Conservation (phyloP, 2,888 invertebrate genomes). For the Spisula subtruncata region DNA sequence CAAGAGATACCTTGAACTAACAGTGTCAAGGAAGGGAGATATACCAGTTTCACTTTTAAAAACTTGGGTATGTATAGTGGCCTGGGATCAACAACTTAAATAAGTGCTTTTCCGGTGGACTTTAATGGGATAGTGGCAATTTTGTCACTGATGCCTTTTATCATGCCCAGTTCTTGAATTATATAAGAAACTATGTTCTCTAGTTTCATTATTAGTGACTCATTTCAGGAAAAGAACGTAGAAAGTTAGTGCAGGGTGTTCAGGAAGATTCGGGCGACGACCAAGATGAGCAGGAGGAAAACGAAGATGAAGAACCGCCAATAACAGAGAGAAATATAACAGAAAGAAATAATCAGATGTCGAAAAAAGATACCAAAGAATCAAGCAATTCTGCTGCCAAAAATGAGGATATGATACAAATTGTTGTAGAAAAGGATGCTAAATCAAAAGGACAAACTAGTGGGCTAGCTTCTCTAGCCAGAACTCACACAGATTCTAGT, state of each 20-base stretch:
- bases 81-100: too few species aligned
- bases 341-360: conserved; percentile 59
- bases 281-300: conserved; percentile 73
- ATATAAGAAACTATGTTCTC: too few species aligned
- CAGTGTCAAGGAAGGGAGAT: too few species aligned
- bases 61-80: too few species aligned
- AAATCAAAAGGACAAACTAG: conserved; percentile 41
- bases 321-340: conserved; percentile 66
- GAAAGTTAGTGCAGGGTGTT: conserved; percentile 81
- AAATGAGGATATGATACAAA: conserved; percentile 66
- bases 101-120: too few species aligned
- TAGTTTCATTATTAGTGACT: background rate
- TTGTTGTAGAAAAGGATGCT: conserved; percentile 70
- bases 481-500: conserved; percentile 44
- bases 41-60: too few species aligned
- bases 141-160: too few species aligned
- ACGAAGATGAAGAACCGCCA: conserved; percentile 72
- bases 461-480: conserved; percentile 60
- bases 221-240: conserved; percentile 65
- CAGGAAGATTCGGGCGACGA: conserved; percentile 77
- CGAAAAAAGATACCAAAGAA: conserved; percentile 48
- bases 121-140: too few species aligned
- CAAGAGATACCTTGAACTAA: too few species aligned
- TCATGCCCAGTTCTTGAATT: too few species aligned
- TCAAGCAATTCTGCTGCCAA: conserved; percentile 23